Conservation (phyloP, 2,113 vertebrate species). For the Podarcis cretensis region DNA sequence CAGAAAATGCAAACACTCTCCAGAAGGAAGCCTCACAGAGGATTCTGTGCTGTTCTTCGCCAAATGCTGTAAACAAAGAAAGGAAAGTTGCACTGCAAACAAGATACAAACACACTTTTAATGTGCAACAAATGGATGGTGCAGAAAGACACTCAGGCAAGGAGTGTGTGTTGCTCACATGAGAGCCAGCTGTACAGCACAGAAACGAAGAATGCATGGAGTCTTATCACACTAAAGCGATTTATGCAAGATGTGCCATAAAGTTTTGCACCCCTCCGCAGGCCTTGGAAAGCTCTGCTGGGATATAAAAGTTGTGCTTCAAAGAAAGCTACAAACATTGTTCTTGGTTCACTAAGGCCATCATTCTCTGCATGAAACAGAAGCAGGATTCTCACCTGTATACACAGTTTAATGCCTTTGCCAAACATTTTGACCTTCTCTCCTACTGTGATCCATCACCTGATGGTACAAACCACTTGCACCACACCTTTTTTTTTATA, state of each 20-base stretch:
- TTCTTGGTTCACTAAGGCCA: slow-evolving; percentile 44
- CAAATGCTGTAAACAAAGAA: background rate
- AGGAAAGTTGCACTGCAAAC: background rate
- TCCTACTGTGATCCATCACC: slow-evolving; percentile 61
- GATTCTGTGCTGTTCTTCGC: background rate
- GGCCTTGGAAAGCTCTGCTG: slow-evolving; percentile 3
- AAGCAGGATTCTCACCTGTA: slow-evolving; percentile 47
- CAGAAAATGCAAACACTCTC: background rate
- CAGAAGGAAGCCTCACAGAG: background rate
- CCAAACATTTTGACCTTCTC: slow-evolving; percentile 61
- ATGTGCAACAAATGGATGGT: background rate
- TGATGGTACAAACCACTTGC: slow-evolving; percentile 59
- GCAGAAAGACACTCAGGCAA: background rate
- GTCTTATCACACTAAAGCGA: background rate
- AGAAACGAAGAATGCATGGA: background rate
- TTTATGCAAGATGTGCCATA: slow-evolving; percentile 24
- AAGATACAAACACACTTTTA: background rate
- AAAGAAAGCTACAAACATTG: slow-evolving; percentile 39
- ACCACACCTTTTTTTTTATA: slow-evolving; percentile 65
- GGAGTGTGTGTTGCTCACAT: background rate
- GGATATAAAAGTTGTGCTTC: slow-evolving; percentile 24
- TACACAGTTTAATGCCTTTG: slow-evolving; percentile 48
- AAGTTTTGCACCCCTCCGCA: slow-evolving; percentile 22
- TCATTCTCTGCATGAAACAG: slow-evolving; percentile 40
- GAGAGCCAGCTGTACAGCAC: background rate